Evolutionary conservation across 2,888 invertebrate species (phyloP).

Genomic region (Hypselothyrea guttata): DNA sequence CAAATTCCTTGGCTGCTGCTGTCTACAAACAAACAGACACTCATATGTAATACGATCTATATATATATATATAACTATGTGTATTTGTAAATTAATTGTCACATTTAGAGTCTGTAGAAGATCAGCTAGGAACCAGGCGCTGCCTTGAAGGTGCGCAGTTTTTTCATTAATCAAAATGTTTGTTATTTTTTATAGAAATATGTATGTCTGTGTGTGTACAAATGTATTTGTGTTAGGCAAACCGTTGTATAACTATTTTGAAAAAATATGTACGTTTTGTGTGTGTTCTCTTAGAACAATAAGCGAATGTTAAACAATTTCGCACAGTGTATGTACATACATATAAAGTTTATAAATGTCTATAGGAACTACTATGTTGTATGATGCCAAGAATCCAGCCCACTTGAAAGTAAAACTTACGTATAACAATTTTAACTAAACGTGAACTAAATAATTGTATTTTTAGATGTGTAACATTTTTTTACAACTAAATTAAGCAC

Average conservation of each 20-base stretch:
- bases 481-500: constrained; percentile 58
- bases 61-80: constrained; percentile 2
- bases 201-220: not conserved
- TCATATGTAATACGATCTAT: constrained; percentile 5
- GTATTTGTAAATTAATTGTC: constrained; percentile 2
- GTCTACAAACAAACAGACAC: constrained; percentile 23
- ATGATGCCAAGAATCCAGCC: constrained; percentile 64
- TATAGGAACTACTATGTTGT: constrained; percentile 18
- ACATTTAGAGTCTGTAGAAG: constrained; percentile 1
- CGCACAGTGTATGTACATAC: constrained; percentile 1
- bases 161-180: too few relatives aligned
- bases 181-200: too few relatives aligned
- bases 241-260: not conserved
- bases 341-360: constrained; percentile 21
- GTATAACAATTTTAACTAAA: constrained; percentile 42
- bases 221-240: constrained; percentile 7
- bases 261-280: constrained; percentile 12
- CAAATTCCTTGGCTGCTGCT: constrained; percentile 17
- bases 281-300: not conserved
- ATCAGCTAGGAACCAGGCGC: constrained; percentile 22
- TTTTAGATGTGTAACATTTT: constrained; percentile 63
- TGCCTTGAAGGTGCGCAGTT: constrained; percentile 4
- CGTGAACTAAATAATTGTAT: constrained; percentile 68
- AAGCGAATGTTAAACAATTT: not conserved
- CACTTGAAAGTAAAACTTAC: constrained; percentile 49